Evolutionary conservation across 2,113 vertebrate genomes (phyloP).

Genomic region (Phalacrocorax carbo): DNA sequence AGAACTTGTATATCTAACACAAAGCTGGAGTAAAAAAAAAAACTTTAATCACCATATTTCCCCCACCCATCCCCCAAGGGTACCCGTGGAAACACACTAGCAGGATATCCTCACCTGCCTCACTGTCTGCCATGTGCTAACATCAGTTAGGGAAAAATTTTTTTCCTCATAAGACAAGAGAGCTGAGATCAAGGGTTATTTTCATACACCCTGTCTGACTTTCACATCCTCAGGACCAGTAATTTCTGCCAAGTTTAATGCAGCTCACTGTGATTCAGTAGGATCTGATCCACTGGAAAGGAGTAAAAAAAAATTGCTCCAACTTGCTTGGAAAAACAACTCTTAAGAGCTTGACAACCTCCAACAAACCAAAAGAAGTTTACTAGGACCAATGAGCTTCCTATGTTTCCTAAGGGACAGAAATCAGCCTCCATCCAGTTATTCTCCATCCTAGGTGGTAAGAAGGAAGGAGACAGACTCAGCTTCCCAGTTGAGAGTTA

Average conservation of each 20-base stretch:
- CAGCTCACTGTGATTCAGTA: neutral
- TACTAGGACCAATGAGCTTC: neutral
- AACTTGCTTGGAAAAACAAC: neutral
- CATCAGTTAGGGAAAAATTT: neutral
- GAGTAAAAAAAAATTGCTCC: neutral
- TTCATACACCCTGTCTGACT: neutral
- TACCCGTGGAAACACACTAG: neutral
- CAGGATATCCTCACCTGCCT: neutral
- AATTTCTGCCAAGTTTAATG: neutral
- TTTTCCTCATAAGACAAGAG: neutral
- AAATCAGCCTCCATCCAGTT: neutral
- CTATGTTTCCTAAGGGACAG: neutral
- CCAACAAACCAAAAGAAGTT: neutral
- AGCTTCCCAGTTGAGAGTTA: neutral
- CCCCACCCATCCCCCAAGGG: neutral
- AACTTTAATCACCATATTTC: fast-evolving
- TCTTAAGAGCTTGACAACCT: neutral
- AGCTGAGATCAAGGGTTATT: neutral
- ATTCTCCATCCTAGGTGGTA: neutral
- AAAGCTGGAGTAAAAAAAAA: neutral
- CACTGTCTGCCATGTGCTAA: neutral
- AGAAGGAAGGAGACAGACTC: neutral
- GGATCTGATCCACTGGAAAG: neutral
- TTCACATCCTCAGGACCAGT: neutral
- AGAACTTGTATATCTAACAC: neutral